phyloP scores from a whole-genome alignment of 2,797 vertebrate species.

The Clarias laeviceps region DNA sequence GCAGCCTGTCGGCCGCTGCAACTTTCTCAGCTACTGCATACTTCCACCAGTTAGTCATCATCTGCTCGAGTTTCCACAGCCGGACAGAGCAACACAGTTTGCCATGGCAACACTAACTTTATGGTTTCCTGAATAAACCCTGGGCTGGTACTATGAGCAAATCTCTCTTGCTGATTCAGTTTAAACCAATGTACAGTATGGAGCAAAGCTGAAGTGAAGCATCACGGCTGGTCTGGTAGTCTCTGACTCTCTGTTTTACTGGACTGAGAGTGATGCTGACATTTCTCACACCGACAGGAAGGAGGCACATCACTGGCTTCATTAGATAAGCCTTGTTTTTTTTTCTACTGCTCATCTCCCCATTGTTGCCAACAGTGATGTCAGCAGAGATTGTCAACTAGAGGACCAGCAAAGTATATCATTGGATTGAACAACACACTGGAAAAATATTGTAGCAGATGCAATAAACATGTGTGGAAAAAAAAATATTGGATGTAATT shows the following conservation, averaged over 20 bases:
- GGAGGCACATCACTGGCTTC: neutral
- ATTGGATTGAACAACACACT: neutral
- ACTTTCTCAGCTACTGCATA: conserved; percentile 44
- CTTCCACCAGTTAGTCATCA: conserved; percentile 58
- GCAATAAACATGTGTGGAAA: neutral
- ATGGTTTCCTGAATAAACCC: conserved; percentile 62
- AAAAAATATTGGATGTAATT: neutral
- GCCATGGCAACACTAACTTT: conserved; percentile 70
- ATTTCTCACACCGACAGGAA: conserved; percentile 42
- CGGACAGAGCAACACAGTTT: conserved; percentile 63
- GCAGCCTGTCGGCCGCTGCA: conserved; percentile 3
- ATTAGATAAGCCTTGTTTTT: conserved; percentile 41
- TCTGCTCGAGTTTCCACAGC: conserved; percentile 47
- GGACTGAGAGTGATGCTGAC: conserved; percentile 19
- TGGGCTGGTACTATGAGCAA: conserved; percentile 34
- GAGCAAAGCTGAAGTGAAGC: neutral
- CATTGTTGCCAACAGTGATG: conserved; percentile 29
- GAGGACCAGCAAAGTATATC: neutral
- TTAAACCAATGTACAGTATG: neutral
- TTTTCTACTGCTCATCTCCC: conserved; percentile 37
- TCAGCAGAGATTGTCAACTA: conserved; percentile 11
- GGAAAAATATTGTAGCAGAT: neutral
- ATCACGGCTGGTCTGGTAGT: neutral
- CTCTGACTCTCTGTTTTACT: neutral
- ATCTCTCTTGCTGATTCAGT: conserved; percentile 3